Percentiles rank a stretch among this genome's conserved stretches.
These are phyloP conservation scores for Salticus scenicus DNA, from an alignment of 2,888 invertebrate genomes.

Conservation along the genomic window DNA sequence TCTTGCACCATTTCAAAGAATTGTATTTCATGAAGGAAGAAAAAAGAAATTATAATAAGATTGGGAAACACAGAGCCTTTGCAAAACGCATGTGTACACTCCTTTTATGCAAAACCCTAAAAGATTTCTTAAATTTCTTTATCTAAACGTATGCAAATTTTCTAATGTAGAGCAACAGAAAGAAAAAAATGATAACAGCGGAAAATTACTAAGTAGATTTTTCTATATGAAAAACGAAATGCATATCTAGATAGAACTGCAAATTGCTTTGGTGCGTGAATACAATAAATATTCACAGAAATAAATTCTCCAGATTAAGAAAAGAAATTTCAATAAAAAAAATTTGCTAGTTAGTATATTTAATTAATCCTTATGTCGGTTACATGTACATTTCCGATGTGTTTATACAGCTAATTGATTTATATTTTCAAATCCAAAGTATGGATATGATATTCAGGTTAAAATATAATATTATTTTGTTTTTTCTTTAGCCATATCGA, in stretches of 20 bases:
- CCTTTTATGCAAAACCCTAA: slow-evolving; percentile 10
- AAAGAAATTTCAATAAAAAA: no score
- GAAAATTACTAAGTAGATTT: slow-evolving; percentile 21
- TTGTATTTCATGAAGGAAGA: slow-evolving; percentile 22
- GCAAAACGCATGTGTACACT: background rate
- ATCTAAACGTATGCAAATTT: slow-evolving; percentile 28
- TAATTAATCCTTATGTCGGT: background rate
- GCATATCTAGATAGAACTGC: slow-evolving; percentile 16
- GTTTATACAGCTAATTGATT: background rate
- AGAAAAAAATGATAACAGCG: slow-evolving; percentile 11
- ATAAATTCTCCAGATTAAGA: background rate
- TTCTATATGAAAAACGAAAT: slow-evolving; percentile 18
- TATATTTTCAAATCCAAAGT: no score
- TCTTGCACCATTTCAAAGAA: slow-evolving; percentile 37
- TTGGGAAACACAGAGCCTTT: slow-evolving; percentile 22
- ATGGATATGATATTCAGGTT: no score
- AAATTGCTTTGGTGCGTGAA: slow-evolving; percentile 10
- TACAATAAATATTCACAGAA: background rate
- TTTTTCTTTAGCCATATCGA: no score
- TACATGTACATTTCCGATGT: background rate
- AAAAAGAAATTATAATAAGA: slow-evolving; percentile 55
- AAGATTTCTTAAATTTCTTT: slow-evolving; percentile 19
- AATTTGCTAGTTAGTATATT: no score
- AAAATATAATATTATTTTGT: no score
- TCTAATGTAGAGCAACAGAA: background rate